These are phyloP conservation scores for Lasioglossum villosulum DNA, from an alignment of 2,888 invertebrate genomes.

Conservation along the genomic window DNA sequence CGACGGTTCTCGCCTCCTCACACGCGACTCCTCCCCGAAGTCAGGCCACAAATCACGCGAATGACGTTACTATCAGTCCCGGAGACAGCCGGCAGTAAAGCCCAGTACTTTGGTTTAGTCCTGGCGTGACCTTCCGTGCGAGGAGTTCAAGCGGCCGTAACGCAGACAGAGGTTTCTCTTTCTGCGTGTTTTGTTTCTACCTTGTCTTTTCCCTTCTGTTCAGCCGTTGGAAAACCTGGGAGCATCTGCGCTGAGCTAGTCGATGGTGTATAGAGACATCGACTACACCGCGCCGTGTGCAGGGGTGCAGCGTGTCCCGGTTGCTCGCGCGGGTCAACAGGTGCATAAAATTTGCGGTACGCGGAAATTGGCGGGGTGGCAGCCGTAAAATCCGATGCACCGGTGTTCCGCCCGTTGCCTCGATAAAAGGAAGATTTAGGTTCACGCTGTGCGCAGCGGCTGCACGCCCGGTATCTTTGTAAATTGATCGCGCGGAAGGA, in stretches of 20 bases:
- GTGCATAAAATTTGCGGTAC: constrained; percentile 73
- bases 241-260: not conserved
- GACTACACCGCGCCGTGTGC: not conserved
- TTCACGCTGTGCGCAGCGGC: constrained; percentile 34
- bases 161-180: constrained; percentile 44
- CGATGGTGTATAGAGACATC: constrained; percentile 37
- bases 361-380: constrained; percentile 70
- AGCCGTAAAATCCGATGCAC: constrained; percentile 65
- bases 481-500: constrained; percentile 61
- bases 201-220: not conserved
- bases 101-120: constrained; percentile 69
- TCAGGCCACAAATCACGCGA: constrained; percentile 78
- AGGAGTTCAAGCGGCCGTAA: constrained; percentile 59
- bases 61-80: constrained; percentile 78
- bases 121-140: constrained; percentile 55
- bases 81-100: constrained; percentile 76
- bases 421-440: constrained; percentile 71
- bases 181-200: constrained; percentile 41
- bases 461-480: constrained; percentile 46
- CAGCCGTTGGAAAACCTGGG: constrained; percentile 3
- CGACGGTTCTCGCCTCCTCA: constrained; percentile 33
- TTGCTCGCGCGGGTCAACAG: constrained; percentile 67
- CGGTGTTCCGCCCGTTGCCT: constrained; percentile 58
- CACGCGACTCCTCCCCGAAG: constrained; percentile 65
- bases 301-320: not conserved